Conservation (phyloP, 2,888 invertebrate species). For the Sphinx pinastri region DNA sequence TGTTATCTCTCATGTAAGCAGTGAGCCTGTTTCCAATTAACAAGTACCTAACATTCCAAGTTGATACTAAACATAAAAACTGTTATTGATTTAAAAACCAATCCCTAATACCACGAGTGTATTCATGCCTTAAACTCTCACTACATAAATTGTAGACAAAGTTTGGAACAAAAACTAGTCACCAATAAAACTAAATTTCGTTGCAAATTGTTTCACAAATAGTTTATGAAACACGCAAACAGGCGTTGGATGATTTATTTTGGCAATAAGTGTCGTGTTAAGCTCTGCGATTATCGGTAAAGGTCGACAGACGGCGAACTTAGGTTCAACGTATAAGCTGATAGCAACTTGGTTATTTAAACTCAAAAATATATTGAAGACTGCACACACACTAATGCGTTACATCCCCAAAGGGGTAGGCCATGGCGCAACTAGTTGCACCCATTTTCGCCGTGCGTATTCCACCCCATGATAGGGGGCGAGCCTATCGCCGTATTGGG, state of each 20-base stretch:
- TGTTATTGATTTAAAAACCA: too few relatives aligned
- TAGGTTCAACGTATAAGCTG: conserved; percentile 36
- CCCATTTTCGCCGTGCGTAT: too few relatives aligned
- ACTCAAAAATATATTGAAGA: not conserved
- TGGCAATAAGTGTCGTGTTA: conserved; percentile 78
- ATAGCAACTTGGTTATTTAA: conserved; percentile 29
- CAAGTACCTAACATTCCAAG: too few relatives aligned
- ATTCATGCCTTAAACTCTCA: not conserved
- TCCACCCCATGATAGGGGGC: too few relatives aligned
- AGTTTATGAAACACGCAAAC: conserved; percentile 57
- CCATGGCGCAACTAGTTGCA: too few relatives aligned
- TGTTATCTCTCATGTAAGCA: too few relatives aligned
- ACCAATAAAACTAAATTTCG: conserved; percentile 18
- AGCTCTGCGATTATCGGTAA: conserved; percentile 65
- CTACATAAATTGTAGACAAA: not conserved
- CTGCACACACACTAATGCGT: too few relatives aligned
- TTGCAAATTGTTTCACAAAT: conserved; percentile 46
- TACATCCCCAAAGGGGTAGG: too few relatives aligned
- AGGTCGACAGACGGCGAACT: conserved; percentile 39
- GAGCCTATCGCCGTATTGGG: too few relatives aligned
- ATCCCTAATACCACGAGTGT: too few relatives aligned
- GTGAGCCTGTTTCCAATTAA: too few relatives aligned
- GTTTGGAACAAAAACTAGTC: not conserved
- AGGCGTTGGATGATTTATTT: conserved; percentile 71
- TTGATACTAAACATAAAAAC: too few relatives aligned